Evolutionary conservation across 2,888 invertebrate species (phyloP).

Genomic region (Ditylenchus weischeri): DNA sequence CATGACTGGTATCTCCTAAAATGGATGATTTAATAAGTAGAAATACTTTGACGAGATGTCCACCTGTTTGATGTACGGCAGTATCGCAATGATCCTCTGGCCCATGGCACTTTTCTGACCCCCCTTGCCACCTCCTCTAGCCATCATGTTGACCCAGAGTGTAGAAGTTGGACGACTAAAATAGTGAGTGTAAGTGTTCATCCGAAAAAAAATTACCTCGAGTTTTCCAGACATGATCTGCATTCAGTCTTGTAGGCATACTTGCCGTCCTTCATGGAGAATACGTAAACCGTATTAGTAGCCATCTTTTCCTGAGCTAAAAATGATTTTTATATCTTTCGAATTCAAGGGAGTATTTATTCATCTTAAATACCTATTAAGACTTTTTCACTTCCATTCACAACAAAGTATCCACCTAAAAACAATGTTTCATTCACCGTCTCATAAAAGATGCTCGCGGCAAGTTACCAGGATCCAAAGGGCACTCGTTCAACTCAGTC

Average conservation of each 20-base stretch:
- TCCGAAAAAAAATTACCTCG: conserved; percentile 52
- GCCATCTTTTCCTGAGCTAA: conserved; percentile 98
- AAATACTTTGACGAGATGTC: too few species aligned
- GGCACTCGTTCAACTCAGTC: conserved; percentile 86
- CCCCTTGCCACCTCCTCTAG: conserved; percentile 76
- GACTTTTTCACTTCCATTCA: conserved; percentile 97
- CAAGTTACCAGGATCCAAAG: too few species aligned
- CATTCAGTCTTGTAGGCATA: conserved; percentile 98
- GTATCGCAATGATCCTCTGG: conserved; percentile 91
- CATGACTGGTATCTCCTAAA: conserved; percentile 95
- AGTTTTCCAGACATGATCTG: conserved; percentile 84
- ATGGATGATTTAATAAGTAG: neutral
- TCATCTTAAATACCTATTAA: conserved; percentile 67
- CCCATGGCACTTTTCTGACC: conserved; percentile 91
- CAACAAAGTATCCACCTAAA: conserved; percentile 97
- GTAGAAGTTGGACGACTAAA: conserved; percentile 87
- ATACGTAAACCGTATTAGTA: conserved; percentile 98
- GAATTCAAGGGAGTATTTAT: too few species aligned
- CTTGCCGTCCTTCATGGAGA: conserved; percentile 98
- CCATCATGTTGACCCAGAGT: conserved; percentile 92
- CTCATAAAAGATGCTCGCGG: too few species aligned
- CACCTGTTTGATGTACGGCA: conserved; percentile 84
- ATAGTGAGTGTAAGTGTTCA: neutral
- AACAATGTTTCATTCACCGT: conserved; percentile 77
- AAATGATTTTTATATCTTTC: too few species aligned